These are phyloP conservation scores for Pristis pectinata DNA, from an alignment of 2,797 vertebrate genomes.

Conservation along the genomic window DNA sequence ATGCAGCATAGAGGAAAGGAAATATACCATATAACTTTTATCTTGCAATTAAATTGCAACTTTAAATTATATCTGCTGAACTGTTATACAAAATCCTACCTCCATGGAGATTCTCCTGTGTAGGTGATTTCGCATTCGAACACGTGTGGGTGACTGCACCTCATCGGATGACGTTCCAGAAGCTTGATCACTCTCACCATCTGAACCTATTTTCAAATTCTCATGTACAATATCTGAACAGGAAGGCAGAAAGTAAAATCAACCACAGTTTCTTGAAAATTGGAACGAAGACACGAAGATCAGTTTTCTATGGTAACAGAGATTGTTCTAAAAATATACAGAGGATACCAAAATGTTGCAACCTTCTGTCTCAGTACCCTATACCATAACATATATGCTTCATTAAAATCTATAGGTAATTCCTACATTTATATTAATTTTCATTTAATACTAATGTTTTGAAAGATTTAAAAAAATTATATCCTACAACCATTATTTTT, in stretches of 20 bases:
- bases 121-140: constrained; percentile 86
- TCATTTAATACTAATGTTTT: neutral
- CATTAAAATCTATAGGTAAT: neutral
- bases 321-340: neutral
- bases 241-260: constrained; percentile 26
- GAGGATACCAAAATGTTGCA: neutral
- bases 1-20: neutral
- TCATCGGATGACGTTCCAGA: constrained; percentile 94
- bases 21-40: neutral
- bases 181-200: constrained; percentile 92
- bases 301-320: neutral
- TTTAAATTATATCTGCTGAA: neutral
- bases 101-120: constrained; percentile 89
- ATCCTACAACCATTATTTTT: neutral
- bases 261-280: constrained; percentile 33
- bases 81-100: constrained; percentile 57
- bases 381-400: neutral
- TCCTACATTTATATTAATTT: neutral
- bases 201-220: constrained; percentile 93
- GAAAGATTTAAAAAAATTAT: neutral
- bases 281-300: constrained; percentile 27
- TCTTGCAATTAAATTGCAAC: neutral
- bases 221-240: constrained; percentile 86
- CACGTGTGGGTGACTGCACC: constrained; percentile 88
- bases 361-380: neutral